Evolutionary conservation across 1,140 invertebrate genomes (phyloP), one percentile per base, ranked within the genome.

Genomic region (Drosophila leontia): DNA sequence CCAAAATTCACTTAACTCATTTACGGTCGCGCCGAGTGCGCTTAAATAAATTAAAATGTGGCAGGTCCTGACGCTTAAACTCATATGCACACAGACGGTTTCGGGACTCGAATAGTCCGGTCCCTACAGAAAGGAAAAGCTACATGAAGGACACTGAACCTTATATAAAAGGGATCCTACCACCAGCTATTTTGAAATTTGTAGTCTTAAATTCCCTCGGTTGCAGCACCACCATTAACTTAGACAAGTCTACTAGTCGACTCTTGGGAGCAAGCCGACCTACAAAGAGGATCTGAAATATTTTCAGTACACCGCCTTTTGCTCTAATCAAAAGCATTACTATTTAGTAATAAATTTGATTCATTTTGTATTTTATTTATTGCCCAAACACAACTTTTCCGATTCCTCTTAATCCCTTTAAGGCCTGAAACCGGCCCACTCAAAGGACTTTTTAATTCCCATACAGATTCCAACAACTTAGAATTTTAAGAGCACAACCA

Each of bases 41-140:
- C 85, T 88, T 84, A 88, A 88, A 88, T 84, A 88, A 90, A 88
- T 88, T 88, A 88, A 88, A 88, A 82, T 81, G 85, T 68, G 80
- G 80, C 75, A 82, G 63, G 67, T 78, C 85, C 81, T 84, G 85
- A 81, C 78, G 75, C 78, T 81, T 81, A 80, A 86, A 82, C 65
- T 56, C 68, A 71, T 48, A 47, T 60, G 59, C 39, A 60, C 74
- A 68, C 45, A 29, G 55, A 12, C n/a, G 17, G 15, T 4, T 34
- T 8, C 48, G 7, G 37, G 13, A 35, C 34, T 56, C 39, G 23
- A 58, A 42, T 9, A 0, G 17, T 4, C 3, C 6, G 13, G 47
- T n/a, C 45, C 65, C 65, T 51, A 29, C 15, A 65, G 26, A 13
- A 7, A 12, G 55, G 0, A 15, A 23, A 1, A 19, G 7, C 5